Evolutionary conservation across 2,113 vertebrate species (phyloP).

Genomic region (Oryzias curvinotus): DNA sequence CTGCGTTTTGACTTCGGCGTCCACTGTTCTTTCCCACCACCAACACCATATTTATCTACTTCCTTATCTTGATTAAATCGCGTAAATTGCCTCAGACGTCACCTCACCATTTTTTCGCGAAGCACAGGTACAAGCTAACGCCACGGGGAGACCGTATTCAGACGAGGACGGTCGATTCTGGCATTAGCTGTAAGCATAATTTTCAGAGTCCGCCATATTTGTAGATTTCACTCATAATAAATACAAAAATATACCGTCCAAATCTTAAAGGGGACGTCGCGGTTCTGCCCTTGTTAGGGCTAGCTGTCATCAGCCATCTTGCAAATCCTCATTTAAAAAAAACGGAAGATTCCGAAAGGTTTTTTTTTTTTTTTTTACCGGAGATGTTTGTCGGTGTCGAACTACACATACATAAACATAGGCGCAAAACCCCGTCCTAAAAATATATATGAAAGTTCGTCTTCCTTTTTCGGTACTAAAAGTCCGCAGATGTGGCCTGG

Average conservation of each 20-base stretch:
- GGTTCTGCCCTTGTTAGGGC: conserved; percentile 73
- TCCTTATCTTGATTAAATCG: conserved; percentile 64
- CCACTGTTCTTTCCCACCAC: conserved; percentile 18
- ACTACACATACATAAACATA: conserved; percentile 27
- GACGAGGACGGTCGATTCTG: conserved; percentile 6
- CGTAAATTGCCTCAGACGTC: conserved; percentile 66
- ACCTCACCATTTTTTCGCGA: conserved; percentile 66
- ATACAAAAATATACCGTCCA: conserved; percentile 69
- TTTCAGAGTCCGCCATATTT: conserved; percentile 31
- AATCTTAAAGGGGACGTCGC: conserved; percentile 80
- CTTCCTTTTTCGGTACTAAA: conserved; percentile 24
- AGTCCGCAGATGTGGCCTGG: conserved; percentile 33
- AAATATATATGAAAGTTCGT: conserved; percentile 11
- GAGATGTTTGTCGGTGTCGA: conserved; percentile 49
- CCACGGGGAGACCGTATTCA: conserved; percentile 8
- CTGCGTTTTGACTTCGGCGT: conserved; percentile 10
- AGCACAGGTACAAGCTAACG: conserved; percentile 51
- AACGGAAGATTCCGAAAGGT: conserved; percentile 37
- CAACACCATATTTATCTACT: conserved; percentile 61
- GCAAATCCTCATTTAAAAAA: conserved; percentile 71
- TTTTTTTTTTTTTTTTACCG: conserved; percentile 47
- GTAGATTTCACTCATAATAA: conserved; percentile 18
- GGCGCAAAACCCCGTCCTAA: conserved; percentile 23
- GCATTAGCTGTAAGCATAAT: conserved; percentile 11
- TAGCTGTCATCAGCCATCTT: conserved; percentile 84